Evolutionary conservation across 2,113 vertebrate genomes (phyloP).

Genomic region (Corythaeola cristata): DNA sequence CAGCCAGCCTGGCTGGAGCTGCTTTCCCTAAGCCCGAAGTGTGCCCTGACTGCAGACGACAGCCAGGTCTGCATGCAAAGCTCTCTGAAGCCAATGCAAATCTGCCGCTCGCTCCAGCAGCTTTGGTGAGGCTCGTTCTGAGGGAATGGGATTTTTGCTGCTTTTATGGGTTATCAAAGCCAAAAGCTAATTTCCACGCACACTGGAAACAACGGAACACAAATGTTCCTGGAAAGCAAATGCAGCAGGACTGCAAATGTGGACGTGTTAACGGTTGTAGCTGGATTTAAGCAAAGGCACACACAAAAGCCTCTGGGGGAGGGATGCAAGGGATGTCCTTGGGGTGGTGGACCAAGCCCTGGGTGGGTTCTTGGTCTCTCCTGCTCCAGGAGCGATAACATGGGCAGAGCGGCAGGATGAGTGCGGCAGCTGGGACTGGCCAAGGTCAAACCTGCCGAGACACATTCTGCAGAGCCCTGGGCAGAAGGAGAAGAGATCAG

Average conservation of each 20-base stretch:
- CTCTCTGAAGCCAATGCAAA: background rate
- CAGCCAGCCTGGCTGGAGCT: background rate
- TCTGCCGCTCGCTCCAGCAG: background rate
- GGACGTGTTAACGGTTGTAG: rapidly evolving
- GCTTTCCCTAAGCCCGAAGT: background rate
- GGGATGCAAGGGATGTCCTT: background rate
- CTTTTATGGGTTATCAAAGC: background rate
- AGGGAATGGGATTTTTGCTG: background rate
- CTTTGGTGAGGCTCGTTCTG: background rate
- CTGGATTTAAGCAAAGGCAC: background rate
- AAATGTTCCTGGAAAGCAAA: background rate
- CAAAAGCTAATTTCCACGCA: background rate
- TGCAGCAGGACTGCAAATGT: background rate
- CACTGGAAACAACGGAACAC: background rate
- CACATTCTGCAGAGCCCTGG: background rate
- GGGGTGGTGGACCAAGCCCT: background rate
- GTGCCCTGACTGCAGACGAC: background rate
- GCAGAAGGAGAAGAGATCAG: background rate
- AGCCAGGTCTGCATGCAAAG: background rate
- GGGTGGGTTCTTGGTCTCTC: background rate
- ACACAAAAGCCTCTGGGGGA: background rate
- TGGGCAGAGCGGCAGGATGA: background rate
- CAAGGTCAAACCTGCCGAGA: background rate
- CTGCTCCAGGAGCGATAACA: background rate
- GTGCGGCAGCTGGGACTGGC: background rate